phyloP scores from a whole-genome alignment of 2,888 invertebrate genomes.

The Orthosia gothica region DNA sequence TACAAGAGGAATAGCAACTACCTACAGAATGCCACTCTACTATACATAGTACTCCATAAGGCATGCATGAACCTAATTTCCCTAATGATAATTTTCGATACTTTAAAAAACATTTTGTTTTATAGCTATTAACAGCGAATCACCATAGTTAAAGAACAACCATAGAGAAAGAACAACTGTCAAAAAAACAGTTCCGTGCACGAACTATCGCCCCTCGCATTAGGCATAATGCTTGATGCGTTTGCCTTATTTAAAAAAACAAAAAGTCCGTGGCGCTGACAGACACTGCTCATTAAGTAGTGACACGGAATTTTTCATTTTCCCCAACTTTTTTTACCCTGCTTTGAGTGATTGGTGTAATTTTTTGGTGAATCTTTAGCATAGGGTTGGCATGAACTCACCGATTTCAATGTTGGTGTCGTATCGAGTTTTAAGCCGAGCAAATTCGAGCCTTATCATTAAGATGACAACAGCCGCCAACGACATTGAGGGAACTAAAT shows the following conservation, averaged over 20 bases:
- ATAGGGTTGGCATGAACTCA: slow-evolving; percentile 43
- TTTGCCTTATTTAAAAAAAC: slow-evolving; percentile 80
- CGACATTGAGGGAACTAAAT: too few species aligned
- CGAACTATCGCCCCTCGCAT: slow-evolving; percentile 71
- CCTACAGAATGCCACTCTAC: too few species aligned
- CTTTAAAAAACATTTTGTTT: background rate
- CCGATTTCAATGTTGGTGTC: background rate
- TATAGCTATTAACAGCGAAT: background rate
- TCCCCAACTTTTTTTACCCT: slow-evolving; percentile 77
- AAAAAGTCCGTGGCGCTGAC: slow-evolving; percentile 80
- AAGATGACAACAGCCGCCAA: too few species aligned
- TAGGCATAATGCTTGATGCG: slow-evolving; percentile 79
- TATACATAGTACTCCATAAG: too few species aligned
- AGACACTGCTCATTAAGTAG: slow-evolving; percentile 83
- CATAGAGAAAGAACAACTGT: slow-evolving; percentile 48
- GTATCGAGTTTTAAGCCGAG: slow-evolving; percentile 11
- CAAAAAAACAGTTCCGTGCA: slow-evolving; percentile 66
- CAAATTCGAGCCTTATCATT: background rate
- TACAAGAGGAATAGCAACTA: too few species aligned
- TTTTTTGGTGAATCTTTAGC: slow-evolving; percentile 74
- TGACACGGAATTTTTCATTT: slow-evolving; percentile 81
- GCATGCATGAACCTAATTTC: too few species aligned
- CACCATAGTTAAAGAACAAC: slow-evolving; percentile 21
- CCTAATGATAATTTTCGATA: background rate
- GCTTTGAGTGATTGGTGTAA: slow-evolving; percentile 82